These are phyloP conservation scores for Caenorhabditis drosophilae DNA, from an alignment of 2,888 invertebrate genomes.

Conservation along the genomic window DNA sequence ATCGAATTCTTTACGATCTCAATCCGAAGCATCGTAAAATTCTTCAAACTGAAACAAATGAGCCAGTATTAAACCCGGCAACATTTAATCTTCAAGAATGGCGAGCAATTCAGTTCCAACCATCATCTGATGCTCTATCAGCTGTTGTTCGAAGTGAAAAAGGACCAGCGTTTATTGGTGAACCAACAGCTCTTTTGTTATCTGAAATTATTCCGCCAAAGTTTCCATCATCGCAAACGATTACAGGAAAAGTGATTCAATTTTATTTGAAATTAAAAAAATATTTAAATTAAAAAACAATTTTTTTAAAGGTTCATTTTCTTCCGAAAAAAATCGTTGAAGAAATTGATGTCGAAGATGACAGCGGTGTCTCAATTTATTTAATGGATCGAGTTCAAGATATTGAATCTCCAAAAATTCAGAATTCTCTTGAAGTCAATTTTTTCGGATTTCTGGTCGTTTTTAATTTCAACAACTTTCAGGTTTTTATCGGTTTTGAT, in stretches of 20 bases:
- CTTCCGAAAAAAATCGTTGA: conserved; percentile 38
- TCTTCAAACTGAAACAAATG: conserved; percentile 43
- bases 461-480: no score
- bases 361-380: conserved; percentile 50
- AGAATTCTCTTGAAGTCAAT: conserved; percentile 46
- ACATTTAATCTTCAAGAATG: conserved; percentile 47
- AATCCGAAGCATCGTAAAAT: conserved; percentile 44
- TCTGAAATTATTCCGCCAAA: conserved; percentile 45
- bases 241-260: conserved; percentile 49
- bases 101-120: conserved; percentile 52
- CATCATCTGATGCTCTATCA: conserved; percentile 40
- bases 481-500: conserved; percentile 62
- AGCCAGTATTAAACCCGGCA: conserved; percentile 38
- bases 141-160: conserved; percentile 51
- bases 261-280: no score
- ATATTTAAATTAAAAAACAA: no score
- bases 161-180: conserved; percentile 53
- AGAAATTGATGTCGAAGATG: conserved; percentile 45
- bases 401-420: conserved; percentile 47
- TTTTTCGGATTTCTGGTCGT: neutral
- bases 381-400: conserved; percentile 49
- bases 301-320: no score
- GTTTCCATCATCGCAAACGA: conserved; percentile 42
- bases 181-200: conserved; percentile 44
- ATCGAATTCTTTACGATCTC: conserved; percentile 55